A percentile compares a stretch with the other conserved stretches of the same genome.
Conservation (phyloP, 2,888 invertebrate species). For the Glyphotaelius pellucidus region DNA sequence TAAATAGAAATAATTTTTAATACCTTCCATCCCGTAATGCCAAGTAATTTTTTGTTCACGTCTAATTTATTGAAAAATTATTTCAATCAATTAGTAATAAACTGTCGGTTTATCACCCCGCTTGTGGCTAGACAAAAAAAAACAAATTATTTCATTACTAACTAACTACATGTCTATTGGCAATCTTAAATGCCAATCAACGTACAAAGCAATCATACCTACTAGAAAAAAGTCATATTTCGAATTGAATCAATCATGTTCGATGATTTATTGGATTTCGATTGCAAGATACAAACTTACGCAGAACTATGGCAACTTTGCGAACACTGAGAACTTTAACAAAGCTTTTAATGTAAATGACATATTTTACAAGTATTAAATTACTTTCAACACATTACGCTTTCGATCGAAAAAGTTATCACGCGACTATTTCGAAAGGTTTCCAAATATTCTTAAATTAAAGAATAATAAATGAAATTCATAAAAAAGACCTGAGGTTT, state of each 20-base stretch:
- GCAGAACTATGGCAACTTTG: not conserved
- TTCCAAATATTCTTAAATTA: not conserved
- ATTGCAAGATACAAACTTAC: not conserved
- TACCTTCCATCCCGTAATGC: too few species aligned
- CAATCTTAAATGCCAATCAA: not conserved
- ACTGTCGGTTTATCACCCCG: not conserved
- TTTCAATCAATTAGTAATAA: not conserved
- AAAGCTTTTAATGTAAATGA: not conserved
- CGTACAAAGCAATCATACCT: not conserved
- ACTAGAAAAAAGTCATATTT: not conserved
- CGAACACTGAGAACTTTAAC: not conserved
- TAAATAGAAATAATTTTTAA: not conserved
- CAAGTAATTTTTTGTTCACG: not conserved
- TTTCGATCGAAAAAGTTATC: too few species aligned
- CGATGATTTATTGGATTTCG: not conserved
- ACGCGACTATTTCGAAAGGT: not conserved
- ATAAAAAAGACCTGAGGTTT: not conserved
- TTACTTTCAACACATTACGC: not conserved
- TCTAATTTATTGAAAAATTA: not conserved
- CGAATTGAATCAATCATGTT: not conserved
- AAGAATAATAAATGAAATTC: not conserved
- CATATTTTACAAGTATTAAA: not conserved
- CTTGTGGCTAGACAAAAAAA: not conserved
- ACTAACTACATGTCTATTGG: not conserved
- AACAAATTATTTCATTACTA: too few species aligned